Evolutionary conservation across 64 coral and sea anemone genomes (phyloP).

Genomic region (Trachythela sp.): DNA sequence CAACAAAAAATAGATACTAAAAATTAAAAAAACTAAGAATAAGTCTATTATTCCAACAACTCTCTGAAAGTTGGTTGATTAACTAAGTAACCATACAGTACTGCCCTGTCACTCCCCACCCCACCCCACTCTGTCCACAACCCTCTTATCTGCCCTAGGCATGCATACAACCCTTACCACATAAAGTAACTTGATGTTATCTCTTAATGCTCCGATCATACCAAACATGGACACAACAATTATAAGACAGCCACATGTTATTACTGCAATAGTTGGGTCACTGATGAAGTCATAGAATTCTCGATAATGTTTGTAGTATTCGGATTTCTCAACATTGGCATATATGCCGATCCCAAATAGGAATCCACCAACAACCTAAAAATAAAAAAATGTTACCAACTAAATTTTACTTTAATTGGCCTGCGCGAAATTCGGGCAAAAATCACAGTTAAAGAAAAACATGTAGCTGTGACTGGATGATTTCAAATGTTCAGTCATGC

Average conservation of each 20-base stretch:
- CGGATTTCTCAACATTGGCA: background rate
- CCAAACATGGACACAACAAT: background rate
- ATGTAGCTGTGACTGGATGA: no score
- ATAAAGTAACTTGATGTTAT: constrained; percentile 4
- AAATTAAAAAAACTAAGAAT: background rate
- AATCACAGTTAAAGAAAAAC: no score
- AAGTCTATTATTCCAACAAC: no score
- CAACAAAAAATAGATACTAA: constrained; percentile 20
- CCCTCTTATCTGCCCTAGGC: background rate
- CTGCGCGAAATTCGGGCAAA: no score
- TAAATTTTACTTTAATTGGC: no score
- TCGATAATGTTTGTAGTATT: background rate
- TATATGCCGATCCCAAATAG: background rate
- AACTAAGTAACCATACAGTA: no score
- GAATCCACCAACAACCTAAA: background rate
- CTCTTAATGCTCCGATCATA: background rate
- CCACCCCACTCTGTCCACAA: no score
- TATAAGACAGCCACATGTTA: background rate
- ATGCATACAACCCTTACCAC: background rate
- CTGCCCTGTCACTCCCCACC: no score
- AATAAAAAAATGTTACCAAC: background rate
- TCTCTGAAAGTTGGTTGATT: no score
- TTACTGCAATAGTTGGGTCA: constrained; percentile 4
- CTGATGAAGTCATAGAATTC: constrained; percentile 25
- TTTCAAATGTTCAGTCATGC: no score